Conservation (phyloP, 2,113 vertebrate species). For the Stercorarius parasiticus region DNA sequence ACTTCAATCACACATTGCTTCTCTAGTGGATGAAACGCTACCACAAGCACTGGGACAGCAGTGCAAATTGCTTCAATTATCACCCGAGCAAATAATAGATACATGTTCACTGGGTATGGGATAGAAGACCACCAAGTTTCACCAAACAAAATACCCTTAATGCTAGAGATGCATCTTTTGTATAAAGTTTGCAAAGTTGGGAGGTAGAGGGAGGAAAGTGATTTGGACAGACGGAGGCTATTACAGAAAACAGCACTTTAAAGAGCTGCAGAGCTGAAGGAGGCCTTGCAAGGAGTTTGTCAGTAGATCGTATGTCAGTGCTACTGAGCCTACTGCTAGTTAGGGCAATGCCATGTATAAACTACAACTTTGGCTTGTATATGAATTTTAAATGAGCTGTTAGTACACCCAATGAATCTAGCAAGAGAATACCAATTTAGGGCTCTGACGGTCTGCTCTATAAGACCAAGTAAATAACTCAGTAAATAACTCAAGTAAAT, state of each 20-base stretch:
- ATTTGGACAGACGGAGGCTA: neutral
- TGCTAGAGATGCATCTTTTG: neutral
- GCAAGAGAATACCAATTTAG: neutral
- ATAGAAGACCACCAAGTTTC: neutral
- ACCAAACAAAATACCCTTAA: neutral
- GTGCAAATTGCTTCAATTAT: rapidly evolving
- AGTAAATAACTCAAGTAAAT: slow-evolving; percentile 2
- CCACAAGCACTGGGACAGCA: neutral
- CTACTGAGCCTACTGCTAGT: neutral
- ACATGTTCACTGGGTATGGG: no score
- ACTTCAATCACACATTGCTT: neutral
- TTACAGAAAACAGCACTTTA: neutral
- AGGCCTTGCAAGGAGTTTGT: neutral
- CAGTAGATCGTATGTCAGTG: neutral
- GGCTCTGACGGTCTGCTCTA: neutral
- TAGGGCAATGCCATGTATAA: neutral
- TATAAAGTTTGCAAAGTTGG: neutral
- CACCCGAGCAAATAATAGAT: neutral
- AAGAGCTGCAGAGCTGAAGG: neutral
- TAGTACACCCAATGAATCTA: neutral
- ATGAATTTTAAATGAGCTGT: neutral
- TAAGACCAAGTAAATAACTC: neutral
- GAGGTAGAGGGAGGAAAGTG: neutral
- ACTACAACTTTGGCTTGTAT: neutral
- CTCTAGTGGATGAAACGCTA: neutral